These are phyloP conservation scores for Eriosoma lanigerum DNA, from an alignment of 1,140 invertebrate species.

Conservation along the genomic window DNA sequence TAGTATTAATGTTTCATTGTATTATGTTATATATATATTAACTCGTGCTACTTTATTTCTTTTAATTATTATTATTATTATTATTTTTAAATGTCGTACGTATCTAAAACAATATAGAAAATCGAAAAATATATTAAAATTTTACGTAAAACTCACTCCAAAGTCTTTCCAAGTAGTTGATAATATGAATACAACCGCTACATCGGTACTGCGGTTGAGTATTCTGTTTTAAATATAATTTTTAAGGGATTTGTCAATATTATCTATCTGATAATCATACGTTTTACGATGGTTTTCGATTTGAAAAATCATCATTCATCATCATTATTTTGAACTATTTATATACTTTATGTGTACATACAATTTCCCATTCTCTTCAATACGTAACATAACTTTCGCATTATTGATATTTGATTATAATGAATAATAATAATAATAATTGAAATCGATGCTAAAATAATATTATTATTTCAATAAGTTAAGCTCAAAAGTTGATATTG, in stretches of 20 bases:
- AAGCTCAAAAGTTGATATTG: slow-evolving; percentile 35
- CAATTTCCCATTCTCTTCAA: background rate
- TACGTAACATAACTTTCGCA: background rate
- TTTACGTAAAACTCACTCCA: slow-evolving; percentile 35
- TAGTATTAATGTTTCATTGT: background rate
- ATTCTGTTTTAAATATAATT: slow-evolving; percentile 31
- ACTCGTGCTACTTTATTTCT: background rate
- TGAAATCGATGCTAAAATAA: background rate
- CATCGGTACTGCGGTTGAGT: background rate
- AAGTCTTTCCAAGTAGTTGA: slow-evolving; percentile 43
- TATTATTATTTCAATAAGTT: slow-evolving; percentile 9
- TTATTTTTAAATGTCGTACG: background rate
- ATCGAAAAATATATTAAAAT: background rate
- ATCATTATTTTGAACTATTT: background rate
- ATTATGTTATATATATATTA: background rate
- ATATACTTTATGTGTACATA: slow-evolving; percentile 9
- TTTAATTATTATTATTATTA: slow-evolving; percentile 11
- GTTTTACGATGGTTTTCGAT: background rate
- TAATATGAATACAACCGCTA: background rate
- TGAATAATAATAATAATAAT: too few species aligned
- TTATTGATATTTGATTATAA: background rate
- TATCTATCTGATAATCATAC: background rate
- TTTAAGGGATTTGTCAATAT: slow-evolving; percentile 8
- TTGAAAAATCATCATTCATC: background rate
- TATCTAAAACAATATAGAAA: background rate